Base-by-base conservation (phyloP, 2,113 vertebrate genomes). In the Entelurus aequoreus region DNA sequence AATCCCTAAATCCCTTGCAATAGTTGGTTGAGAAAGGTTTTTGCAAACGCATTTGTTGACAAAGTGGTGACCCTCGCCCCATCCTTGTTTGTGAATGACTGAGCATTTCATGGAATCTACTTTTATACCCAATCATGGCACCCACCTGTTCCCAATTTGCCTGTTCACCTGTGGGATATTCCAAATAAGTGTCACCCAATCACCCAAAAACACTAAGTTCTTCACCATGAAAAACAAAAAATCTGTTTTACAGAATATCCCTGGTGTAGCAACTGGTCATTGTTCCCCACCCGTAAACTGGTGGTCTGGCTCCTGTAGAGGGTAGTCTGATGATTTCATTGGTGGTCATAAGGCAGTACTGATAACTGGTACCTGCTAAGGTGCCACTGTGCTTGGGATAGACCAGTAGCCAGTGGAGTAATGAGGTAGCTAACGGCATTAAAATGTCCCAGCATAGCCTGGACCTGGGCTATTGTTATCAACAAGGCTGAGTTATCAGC, bases 331-430 rank as follows among this genome's bases (percentile, higher is more conserved):
- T 48, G 62, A 74, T 54, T 71, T 63, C 56, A 64, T 66, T 37
- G 61, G 36, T 72, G 71, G 56, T 66, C 37, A 52, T 70, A 57
- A 64, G 68, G 81, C 80, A 50, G 75, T 50, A 66, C 66, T 77
- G 70, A 76, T 70, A 77, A 62, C 21, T 2, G 53, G 72, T 73
- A 71, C 65, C 62, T 81, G 60, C 48, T 73, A 51, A 79, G 66
- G 57, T 77, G 78, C 75, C 72, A 60, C 77, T 69, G 54, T 67
- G 70, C 69, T 62, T 59, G 58, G 82, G 81, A 84, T 82, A 78
- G 82, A 68, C 78, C 77, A 80, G 84, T 84, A 87, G 84, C 74
- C 72, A 57, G 72, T 61, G 44, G 72, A 68, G 83, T 89, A 89
- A 88, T 75, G 78, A 84, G 76, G 79, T 78, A 85, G 76, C 77